These are phyloP conservation scores for Tipula helvola DNA, from an alignment of 2,888 invertebrate species.

Conservation along the genomic window DNA sequence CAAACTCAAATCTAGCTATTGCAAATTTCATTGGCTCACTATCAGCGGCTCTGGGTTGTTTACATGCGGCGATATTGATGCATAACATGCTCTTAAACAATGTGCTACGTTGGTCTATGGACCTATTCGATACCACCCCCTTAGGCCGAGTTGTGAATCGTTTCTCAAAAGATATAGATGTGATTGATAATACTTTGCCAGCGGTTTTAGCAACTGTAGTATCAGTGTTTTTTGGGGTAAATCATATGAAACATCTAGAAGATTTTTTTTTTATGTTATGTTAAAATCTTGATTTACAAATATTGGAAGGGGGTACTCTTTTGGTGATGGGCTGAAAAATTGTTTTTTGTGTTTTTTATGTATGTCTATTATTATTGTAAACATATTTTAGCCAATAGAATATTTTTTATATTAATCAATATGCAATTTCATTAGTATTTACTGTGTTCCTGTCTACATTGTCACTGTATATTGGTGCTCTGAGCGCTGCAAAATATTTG, in stretches of 20 bases:
- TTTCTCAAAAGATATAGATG: conserved; percentile 48
- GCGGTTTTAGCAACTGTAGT: conserved; percentile 30
- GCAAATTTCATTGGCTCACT: conserved; percentile 32
- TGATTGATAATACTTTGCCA: conserved; percentile 43
- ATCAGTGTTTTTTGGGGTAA: conserved; percentile 37
- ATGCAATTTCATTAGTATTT: conserved; percentile 29
- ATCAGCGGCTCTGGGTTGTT: conserved; percentile 34
- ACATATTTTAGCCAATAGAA: conserved; percentile 8
- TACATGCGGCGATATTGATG: conserved; percentile 46
- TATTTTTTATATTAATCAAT: conserved; percentile 10
- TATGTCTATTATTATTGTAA: conserved; percentile 12
- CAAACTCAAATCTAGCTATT: conserved; percentile 22
- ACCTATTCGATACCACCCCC: conserved; percentile 69
- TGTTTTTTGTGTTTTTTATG: background rate
- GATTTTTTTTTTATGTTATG: background rate
- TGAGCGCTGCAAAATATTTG: conserved; percentile 45
- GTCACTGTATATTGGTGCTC: conserved; percentile 43
- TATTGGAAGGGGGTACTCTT: background rate
- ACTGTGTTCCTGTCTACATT: conserved; percentile 42
- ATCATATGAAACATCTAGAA: conserved; percentile 7
- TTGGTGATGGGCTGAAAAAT: background rate
- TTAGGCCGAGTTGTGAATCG: conserved; percentile 59
- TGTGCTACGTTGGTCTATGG: conserved; percentile 54
- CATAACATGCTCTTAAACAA: conserved; percentile 46
- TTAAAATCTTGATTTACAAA: background rate